These are phyloP conservation scores for Cephus pulcher DNA, from an alignment of 2,888 invertebrate species.

Conservation along the genomic window DNA sequence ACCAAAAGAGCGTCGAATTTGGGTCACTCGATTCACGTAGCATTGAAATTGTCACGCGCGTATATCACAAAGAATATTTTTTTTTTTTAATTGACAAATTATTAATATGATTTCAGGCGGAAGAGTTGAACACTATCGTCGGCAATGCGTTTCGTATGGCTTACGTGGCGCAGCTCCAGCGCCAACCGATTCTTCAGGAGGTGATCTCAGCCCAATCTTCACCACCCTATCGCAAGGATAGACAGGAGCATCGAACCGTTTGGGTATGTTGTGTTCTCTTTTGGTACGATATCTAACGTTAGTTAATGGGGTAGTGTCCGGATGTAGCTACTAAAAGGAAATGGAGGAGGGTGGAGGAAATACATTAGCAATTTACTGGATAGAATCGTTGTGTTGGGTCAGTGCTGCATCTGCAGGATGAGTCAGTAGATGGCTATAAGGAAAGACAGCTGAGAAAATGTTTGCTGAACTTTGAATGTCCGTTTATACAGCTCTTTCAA, in stretches of 20 bases:
- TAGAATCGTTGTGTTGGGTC: neutral
- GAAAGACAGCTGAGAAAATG: neutral
- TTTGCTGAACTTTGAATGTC: neutral
- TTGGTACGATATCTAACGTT: neutral
- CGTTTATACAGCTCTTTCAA: neutral
- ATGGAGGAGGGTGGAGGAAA: neutral
- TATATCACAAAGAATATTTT: neutral
- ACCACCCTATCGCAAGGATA: conserved; percentile 60
- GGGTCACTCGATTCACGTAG: conserved; percentile 11
- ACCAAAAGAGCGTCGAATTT: conserved; percentile 8
- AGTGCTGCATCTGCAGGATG: neutral
- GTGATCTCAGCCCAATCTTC: conserved; percentile 73
- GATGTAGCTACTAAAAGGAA: neutral
- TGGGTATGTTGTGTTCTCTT: conserved; percentile 48
- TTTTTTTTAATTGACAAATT: conserved; percentile 24
- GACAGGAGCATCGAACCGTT: conserved; percentile 55
- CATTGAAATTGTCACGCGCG: neutral
- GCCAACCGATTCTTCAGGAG: conserved; percentile 75
- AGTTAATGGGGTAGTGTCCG: neutral
- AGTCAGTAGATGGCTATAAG: neutral
- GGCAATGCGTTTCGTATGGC: conserved; percentile 95
- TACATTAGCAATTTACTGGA: neutral
- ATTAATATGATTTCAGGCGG: conserved; percentile 75
- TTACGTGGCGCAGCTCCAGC: conserved; percentile 86
- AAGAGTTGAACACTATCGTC: conserved; percentile 86